These are phyloP conservation scores for Pithys albifrons DNA, from an alignment of 2,113 vertebrate species.

Conservation along the genomic window DNA sequence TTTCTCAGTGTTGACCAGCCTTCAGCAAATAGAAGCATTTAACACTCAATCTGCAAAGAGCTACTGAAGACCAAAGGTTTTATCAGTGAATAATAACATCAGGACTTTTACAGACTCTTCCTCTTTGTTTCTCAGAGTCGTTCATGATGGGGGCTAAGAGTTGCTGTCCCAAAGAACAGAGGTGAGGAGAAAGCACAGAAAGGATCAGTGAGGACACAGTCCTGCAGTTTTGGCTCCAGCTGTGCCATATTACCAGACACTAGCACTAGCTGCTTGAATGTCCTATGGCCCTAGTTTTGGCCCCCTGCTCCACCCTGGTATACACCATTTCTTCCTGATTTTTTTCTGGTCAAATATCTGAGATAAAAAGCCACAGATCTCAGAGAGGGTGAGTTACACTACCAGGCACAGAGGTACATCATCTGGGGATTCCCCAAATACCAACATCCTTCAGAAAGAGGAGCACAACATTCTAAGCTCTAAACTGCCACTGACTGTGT, in stretches of 20 bases:
- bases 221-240: neutral
- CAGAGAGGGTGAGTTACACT: rapidly evolving
- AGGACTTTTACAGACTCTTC: neutral
- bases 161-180: neutral
- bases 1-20: neutral
- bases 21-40: neutral
- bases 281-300: neutral
- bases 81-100: neutral
- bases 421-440: neutral
- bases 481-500: rapidly evolving
- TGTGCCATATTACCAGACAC: neutral
- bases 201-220: neutral
- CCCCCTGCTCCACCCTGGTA: neutral
- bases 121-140: neutral
- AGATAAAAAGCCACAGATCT: neutral
- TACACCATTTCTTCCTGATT: neutral
- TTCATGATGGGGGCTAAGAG: rapidly evolving
- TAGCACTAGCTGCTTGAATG: neutral
- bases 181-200: rapidly evolving
- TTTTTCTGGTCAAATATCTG: neutral
- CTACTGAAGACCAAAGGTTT: neutral
- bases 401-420: neutral
- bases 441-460: neutral
- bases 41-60: neutral
- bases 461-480: neutral